Base-by-base conservation (phyloP, 2,888 invertebrate species). In the Cremastinae sp. region DNA sequence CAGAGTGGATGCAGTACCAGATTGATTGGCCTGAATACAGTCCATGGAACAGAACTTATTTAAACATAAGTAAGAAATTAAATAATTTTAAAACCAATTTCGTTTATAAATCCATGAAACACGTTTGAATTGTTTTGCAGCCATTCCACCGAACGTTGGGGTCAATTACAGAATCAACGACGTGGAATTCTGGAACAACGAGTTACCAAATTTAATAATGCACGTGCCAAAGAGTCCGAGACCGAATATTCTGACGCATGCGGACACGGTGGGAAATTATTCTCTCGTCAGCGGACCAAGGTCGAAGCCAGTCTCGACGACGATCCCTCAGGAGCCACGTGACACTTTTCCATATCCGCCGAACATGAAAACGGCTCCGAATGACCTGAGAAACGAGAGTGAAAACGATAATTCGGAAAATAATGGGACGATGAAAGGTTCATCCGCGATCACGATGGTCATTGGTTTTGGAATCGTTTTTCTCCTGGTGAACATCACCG, bases 1-100 rank as follows among this genome's bases (percentile, higher is more conserved):
- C 92, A 61, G 93, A 94, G 69, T 95, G 95, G 94, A 91, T 90
- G 75, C 91, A 92, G 76, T 94, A 93, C 85, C 93, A 95, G 73
- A 91, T 94, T 10, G 94, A 95, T 75, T 98, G 98, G 98, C 96
- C 96, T 0, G 94, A 95, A 82, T 98, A 95, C 85, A 95, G 95
- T 81, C 90, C 92, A 0, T 91, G 91, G 0, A 93, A 94, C 80
- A 95, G 96, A 86, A 93, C 94, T 7, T 97, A 95, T 89, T 91
- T 97, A 74, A 93, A 93, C 89, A 91, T 97, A 79, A 95, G 96
- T 95, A 90, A 92, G 91, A 84, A n/a, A n/a, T n/a, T n/a, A n/a
- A n/a, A n/a, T n/a, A n/a, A 62, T 16, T 14, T 47, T 36, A 49
- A 62, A 18, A 18, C 16, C 1, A 2, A 45, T 14, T 28, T 38